phyloP scores from a whole-genome alignment of 2,888 invertebrate species.

The Drosophila emarginata region DNA sequence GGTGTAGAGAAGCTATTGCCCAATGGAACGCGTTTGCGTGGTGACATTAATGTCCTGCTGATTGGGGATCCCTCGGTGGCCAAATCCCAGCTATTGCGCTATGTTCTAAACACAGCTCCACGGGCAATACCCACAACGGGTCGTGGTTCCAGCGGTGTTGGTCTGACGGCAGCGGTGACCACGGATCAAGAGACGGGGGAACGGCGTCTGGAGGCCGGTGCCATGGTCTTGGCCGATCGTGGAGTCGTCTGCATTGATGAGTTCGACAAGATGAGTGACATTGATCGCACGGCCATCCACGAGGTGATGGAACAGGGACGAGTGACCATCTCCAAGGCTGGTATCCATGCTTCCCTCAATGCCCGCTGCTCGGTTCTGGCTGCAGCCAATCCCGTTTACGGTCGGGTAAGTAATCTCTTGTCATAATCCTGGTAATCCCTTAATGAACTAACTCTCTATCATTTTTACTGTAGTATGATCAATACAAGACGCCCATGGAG shows the following conservation, averaged over 20 bases:
- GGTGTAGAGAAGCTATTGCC: constrained; percentile 96
- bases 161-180: constrained; percentile 98
- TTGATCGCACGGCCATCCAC: constrained; percentile 99
- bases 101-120: constrained; percentile 96
- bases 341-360: constrained; percentile 98
- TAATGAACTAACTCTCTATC: too few relatives aligned
- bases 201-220: constrained; percentile 96
- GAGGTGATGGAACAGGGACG: constrained; percentile 99
- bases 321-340: constrained; percentile 99
- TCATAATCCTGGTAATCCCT: background rate
- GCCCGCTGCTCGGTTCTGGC: constrained; percentile 98
- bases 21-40: constrained; percentile 95
- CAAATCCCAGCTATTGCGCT: constrained; percentile 96
- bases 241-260: constrained; percentile 98
- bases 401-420: constrained; percentile 85
- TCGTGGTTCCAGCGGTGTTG: constrained; percentile 98
- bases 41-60: constrained; percentile 93
- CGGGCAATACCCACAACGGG: constrained; percentile 98
- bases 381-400: constrained; percentile 99
- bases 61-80: constrained; percentile 99
- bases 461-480: constrained; percentile 90
- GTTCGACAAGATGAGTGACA: constrained; percentile 99
- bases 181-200: constrained; percentile 97
- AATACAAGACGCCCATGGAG: constrained; percentile 99
- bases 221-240: constrained; percentile 99